Evolutionary conservation across 2,888 invertebrate species (phyloP), one percentile per base, ranked within the genome.

Genomic region (Aphidius colemani): DNA sequence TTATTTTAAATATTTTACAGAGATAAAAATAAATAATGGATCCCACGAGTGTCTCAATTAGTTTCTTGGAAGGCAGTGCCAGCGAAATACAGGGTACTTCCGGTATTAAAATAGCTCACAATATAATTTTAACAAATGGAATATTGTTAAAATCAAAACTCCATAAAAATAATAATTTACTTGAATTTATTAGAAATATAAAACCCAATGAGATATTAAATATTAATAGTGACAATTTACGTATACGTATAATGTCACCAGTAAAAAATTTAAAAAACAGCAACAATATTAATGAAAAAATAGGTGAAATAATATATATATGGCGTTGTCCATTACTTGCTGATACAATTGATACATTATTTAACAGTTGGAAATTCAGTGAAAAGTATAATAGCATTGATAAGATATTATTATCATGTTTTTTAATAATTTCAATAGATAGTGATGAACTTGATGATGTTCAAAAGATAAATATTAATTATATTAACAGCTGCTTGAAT

Each of bases 291-390:
- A 83, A 84, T 68, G 85, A 85, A 53, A 82, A 80, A 81, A 83
- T 85, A 70, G 83, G 83, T 55, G 84, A 84, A 72, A 80, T 30
- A 30, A 30, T 30, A 30, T 30, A 5, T 4, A 30, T 84, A 1
- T 87, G 87, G 87, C 85, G 85, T 70, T 87, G 87, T 67, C 83
- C 85, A 0, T 77, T 85, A 49, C 75, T 88, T 61, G 82, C 82
- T 59, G 66, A 84, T 0, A 85, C 86, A 57, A 84, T 86, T 49
- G 82, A 85, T 65, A 83, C 83, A 63, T 81, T 86, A 56, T 78
- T 86, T 39, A 82, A 82, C 75, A 84, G 84, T 72, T 87, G 87
- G 87, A 85, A 83, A 7, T 85, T 87, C 18, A 83, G 84, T 65
- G 65, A 82, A 82, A 57, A 50, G 45, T 50, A 82, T 83, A 70